phyloP scores from a whole-genome alignment of 1,140 invertebrate species.

The Acromyrmex heyeri region DNA sequence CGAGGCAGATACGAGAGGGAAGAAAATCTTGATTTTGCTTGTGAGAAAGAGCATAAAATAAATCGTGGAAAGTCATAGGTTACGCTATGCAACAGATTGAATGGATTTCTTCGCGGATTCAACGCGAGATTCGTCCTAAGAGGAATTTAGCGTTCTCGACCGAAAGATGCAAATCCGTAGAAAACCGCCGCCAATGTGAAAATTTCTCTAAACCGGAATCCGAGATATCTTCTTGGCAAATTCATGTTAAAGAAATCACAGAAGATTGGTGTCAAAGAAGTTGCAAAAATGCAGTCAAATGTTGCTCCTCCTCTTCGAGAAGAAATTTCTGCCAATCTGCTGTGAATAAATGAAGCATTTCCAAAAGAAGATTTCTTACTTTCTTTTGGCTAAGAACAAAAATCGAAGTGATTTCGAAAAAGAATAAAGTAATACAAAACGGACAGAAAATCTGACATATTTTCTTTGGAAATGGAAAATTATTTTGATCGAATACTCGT shows the following conservation, averaged over 20 bases:
- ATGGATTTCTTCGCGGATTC: conserved; percentile 41
- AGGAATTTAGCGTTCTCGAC: conserved; percentile 38
- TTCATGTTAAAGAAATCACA: neutral
- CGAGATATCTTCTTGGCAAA: neutral
- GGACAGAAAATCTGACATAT: conserved; percentile 23
- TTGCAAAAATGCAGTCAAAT: conserved; percentile 7
- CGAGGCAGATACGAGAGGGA: neutral
- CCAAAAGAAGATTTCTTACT: neutral
- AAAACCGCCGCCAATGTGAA: conserved; percentile 3
- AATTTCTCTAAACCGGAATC: conserved; percentile 31
- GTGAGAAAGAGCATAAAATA: conserved; percentile 18
- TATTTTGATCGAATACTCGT: conserved; percentile 43
- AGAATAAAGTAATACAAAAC: conserved; percentile 10
- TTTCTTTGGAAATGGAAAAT: conserved; percentile 24
- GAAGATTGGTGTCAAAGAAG: neutral
- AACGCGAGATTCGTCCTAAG: conserved; percentile 23
- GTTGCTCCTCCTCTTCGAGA: neutral
- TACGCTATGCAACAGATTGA: conserved; percentile 40
- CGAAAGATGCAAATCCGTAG: conserved; percentile 41
- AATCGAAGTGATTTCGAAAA: neutral
- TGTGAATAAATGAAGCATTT: conserved; percentile 6
- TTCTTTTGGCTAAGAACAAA: neutral
- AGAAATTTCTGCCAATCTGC: neutral
- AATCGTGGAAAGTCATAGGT: conserved; percentile 17
- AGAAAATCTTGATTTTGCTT: conserved; percentile 7